Base-by-base conservation (phyloP, 1,140 invertebrate genomes). In the Aphelinus certus region DNA sequence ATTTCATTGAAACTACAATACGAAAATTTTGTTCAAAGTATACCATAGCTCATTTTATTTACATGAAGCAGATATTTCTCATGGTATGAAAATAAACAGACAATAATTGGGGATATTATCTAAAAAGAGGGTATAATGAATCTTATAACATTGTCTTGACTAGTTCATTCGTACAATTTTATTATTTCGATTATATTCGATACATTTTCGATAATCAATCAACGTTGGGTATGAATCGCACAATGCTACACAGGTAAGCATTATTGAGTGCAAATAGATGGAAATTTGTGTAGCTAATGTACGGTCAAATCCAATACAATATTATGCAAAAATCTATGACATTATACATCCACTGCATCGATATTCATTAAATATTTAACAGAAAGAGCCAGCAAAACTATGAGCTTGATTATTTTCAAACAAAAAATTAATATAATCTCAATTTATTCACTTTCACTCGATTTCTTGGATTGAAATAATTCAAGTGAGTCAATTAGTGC, bases 131-230 rank as follows among this genome's bases (percentile, higher is more conserved):
- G 26, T 26, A 26, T 26, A 26, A 26, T 26, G 26, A 26, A 26
- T 26, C 26, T 26, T 0, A 26, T 26, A 26, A 26, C 26, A 26
- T 26, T 26, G 26, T 26, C 51, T 66, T 64, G 64, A 72, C 65
- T 78, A 75, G 53, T 73, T 76, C 64, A 67, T 77, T 75, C 61
- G 70, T 71, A 74, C 60, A 75, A 77, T 77, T 78, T 78, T 77
- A 77, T 75, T 75, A 70, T 64, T 77, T 68, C 68, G 43, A 68
- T 67, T 68, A 75, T 64, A 67, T 71, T 66, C 62, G 10, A 70
- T 71, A 77, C 63, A 74, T 68, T 42, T 51, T 71, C 70, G 68
- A 75, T 71, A 65, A 73, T 73, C 10, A 9, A 7, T 61, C 66
- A 73, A 45, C 7, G 61, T 51, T 75, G 66, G 47, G 60, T 75